Percentiles rank a stretch among this genome's conserved stretches.
Evolutionary conservation across 2,888 invertebrate genomes (phyloP).

Genomic region (Thumatha senex): DNA sequence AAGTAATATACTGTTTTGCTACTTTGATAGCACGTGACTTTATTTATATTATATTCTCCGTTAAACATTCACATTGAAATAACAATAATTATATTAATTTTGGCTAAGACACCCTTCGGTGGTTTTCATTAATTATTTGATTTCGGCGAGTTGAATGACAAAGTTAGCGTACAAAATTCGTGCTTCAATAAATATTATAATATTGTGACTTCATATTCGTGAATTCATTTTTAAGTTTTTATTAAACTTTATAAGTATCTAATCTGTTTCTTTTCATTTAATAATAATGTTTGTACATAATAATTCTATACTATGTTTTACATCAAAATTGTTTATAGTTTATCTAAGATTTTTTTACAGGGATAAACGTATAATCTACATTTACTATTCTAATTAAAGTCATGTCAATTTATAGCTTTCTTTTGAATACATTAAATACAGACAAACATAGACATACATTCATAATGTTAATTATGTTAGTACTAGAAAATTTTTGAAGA

Average conservation of each 20-base stretch:
- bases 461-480: too few relatives aligned
- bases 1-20: too few relatives aligned
- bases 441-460: too few relatives aligned
- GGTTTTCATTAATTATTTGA: conserved; percentile 18
- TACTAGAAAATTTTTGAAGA: too few relatives aligned
- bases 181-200: conserved; percentile 35
- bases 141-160: conserved; percentile 18
- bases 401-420: too few relatives aligned
- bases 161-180: conserved; percentile 27
- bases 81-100: not conserved
- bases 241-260: conserved; percentile 14
- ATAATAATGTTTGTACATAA: not conserved
- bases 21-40: not conserved
- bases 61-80: not conserved
- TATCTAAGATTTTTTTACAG: too few relatives aligned
- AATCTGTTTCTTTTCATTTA: conserved; percentile 3
- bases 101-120: not conserved
- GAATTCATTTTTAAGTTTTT: conserved; percentile 23
- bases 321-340: too few relatives aligned
- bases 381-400: too few relatives aligned
- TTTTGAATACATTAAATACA: too few relatives aligned
- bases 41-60: not conserved
- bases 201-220: conserved; percentile 22
- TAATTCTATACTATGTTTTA: not conserved
- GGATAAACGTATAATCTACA: too few relatives aligned